Percentiles rank a stretch among this genome's conserved stretches.
Conservation (phyloP, 2,113 vertebrate species). For the Arothron firmamentum region DNA sequence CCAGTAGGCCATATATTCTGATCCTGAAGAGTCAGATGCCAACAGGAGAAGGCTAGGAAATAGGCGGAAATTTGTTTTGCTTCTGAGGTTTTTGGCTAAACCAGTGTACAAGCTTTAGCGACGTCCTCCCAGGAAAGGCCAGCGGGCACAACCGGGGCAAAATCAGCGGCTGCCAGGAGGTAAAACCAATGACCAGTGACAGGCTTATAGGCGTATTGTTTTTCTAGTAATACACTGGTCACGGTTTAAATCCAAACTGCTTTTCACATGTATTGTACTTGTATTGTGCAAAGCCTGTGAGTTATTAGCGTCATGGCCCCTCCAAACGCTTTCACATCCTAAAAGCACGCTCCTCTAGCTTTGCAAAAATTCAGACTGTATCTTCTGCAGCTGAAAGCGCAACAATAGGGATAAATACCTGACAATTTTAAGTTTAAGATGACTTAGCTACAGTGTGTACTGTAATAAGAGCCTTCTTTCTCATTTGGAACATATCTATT, state of each 20-base stretch:
- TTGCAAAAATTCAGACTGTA: background rate
- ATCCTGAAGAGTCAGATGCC: slow-evolving; percentile 34
- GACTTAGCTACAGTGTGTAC: too few relatives aligned
- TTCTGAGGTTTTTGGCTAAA: slow-evolving; percentile 33
- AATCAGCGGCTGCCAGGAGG: slow-evolving; percentile 25
- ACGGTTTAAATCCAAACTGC: slow-evolving; percentile 34
- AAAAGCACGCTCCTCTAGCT: too few relatives aligned
- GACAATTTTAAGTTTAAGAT: too few relatives aligned
- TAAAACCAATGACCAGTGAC: slow-evolving; percentile 41
- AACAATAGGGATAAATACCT: too few relatives aligned
- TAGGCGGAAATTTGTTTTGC: slow-evolving; percentile 45
- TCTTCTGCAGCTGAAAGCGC: too few relatives aligned
- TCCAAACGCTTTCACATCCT: too few relatives aligned
- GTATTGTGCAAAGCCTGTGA: background rate
- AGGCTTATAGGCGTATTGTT: slow-evolving; percentile 36
- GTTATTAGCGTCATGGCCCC: too few relatives aligned
- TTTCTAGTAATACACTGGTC: slow-evolving; percentile 3
- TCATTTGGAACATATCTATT: slow-evolving; percentile 1
- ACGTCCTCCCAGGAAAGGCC: slow-evolving; percentile 38
- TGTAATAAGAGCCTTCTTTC: too few relatives aligned
- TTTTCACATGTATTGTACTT: slow-evolving; percentile 2
- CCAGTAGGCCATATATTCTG: slow-evolving; percentile 50
- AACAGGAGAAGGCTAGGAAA: slow-evolving; percentile 40
- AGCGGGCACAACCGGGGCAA: slow-evolving; percentile 39
- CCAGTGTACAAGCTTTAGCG: slow-evolving; percentile 30